These are phyloP conservation scores for Xestia ashworthii DNA, from an alignment of 2,888 invertebrate genomes.

Conservation along the genomic window DNA sequence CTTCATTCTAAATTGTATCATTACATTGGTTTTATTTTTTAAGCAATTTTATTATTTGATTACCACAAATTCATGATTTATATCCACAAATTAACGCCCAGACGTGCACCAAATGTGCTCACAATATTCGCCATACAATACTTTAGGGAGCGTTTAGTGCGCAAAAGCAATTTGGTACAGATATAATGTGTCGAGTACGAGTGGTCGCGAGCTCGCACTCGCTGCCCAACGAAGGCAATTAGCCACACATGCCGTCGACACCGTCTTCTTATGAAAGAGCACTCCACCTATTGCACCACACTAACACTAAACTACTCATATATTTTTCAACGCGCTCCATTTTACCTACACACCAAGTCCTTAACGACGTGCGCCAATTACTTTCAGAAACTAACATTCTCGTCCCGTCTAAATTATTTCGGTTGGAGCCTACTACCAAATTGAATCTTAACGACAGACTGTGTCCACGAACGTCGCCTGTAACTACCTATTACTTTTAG, in stretches of 20 bases:
- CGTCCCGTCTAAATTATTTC: constrained; percentile 26
- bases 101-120: constrained; percentile 42
- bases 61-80: neutral
- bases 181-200: constrained; percentile 64
- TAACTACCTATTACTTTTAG: constrained; percentile 46
- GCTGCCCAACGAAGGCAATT: constrained; percentile 83
- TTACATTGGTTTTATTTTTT: neutral
- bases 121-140: constrained; percentile 58
- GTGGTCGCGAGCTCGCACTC: constrained; percentile 61
- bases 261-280: constrained; percentile 72
- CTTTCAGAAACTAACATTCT: constrained; percentile 37
- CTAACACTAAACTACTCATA: constrained; percentile 68
- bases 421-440: constrained; percentile 45
- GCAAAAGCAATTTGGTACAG: constrained; percentile 73
- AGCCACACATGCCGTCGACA: constrained; percentile 82
- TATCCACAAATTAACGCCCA: constrained; percentile 17
- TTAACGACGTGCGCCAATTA: constrained; percentile 52
- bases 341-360: constrained; percentile 48
- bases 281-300: constrained; percentile 72
- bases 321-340: constrained; percentile 67
- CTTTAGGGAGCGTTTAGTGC: constrained; percentile 64
- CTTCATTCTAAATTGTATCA: neutral
- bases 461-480: constrained; percentile 36
- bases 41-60: neutral
- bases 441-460: constrained; percentile 48